These are phyloP conservation scores for Agrotis clavis DNA, from an alignment of 2,888 invertebrate species.

Conservation along the genomic window DNA sequence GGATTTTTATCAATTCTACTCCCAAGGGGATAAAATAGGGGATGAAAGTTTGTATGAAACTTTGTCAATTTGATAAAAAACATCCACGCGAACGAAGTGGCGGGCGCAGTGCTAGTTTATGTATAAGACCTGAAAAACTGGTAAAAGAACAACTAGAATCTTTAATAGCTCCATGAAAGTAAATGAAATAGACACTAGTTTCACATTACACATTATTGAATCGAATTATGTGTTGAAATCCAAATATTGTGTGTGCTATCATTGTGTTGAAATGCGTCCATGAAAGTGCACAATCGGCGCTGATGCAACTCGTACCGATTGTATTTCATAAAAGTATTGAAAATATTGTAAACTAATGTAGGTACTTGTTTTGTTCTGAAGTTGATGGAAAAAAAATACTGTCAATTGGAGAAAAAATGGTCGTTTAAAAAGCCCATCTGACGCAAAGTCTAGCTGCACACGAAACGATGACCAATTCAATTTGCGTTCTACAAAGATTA, in stretches of 20 bases:
- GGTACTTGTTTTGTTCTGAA: not conserved
- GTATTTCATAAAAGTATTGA: slow-evolving; percentile 42
- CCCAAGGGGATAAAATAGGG: no score
- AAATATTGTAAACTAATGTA: slow-evolving; percentile 38
- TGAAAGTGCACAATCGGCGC: slow-evolving; percentile 49
- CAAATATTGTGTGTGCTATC: slow-evolving; percentile 49
- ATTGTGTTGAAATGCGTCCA: slow-evolving; percentile 48
- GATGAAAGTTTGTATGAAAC: no score
- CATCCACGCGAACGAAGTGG: no score
- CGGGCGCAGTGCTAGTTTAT: no score
- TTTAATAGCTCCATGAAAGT: not conserved
- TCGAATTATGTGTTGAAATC: slow-evolving; percentile 40
- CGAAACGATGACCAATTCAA: no score
- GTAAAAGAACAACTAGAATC: not conserved
- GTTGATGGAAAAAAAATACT: no score
- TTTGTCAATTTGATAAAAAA: no score
- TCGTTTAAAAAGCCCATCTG: no score
- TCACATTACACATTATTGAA: slow-evolving; percentile 19
- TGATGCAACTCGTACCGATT: slow-evolving; percentile 40
- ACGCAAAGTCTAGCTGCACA: no score
- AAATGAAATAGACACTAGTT: slow-evolving; percentile 20
- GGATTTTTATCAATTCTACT: no score
- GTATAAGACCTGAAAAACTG: not conserved
- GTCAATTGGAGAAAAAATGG: not conserved
- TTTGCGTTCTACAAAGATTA: no score